Evolutionary conservation across 2,113 vertebrate species (phyloP).

Genomic region (Rafetus swinhoei): DNA sequence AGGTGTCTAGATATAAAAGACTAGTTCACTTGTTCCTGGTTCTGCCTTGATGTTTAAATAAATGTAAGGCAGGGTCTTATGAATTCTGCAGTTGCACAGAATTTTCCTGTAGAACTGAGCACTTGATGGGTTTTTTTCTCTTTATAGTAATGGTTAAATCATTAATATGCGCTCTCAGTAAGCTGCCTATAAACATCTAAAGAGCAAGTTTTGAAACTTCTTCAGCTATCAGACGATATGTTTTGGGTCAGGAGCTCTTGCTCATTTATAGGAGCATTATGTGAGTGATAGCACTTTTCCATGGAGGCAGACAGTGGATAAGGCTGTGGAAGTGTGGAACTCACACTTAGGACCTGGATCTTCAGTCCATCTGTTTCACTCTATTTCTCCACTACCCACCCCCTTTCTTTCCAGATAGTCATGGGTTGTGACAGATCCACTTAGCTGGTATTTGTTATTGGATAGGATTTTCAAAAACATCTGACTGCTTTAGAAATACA

Average conservation of each 20-base stretch:
- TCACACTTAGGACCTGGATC: too few species aligned
- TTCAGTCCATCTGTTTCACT: too few species aligned
- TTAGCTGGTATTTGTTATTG: not conserved
- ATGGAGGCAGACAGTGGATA: not conserved
- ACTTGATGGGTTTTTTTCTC: not conserved
- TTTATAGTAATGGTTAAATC: not conserved
- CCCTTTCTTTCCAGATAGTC: not conserved
- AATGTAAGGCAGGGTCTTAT: not conserved
- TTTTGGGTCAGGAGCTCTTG: not conserved
- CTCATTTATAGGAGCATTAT: not conserved
- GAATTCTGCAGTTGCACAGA: not conserved
- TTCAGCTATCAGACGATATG: not conserved
- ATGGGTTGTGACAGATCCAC: not conserved
- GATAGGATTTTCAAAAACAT: not conserved
- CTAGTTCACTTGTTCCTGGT: not conserved
- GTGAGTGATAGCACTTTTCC: too few species aligned
- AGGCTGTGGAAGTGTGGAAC: not conserved
- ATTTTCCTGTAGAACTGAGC: not conserved
- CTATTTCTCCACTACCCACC: too few species aligned
- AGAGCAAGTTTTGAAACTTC: not conserved
- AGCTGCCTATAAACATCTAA: not conserved
- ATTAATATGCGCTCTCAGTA: accelerated
- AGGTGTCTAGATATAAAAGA: not conserved
- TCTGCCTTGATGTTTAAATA: not conserved
- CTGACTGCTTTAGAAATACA: too few species aligned